Evolutionary conservation across 2,888 invertebrate species (phyloP).

Genomic region (Calameuta idolon): DNA sequence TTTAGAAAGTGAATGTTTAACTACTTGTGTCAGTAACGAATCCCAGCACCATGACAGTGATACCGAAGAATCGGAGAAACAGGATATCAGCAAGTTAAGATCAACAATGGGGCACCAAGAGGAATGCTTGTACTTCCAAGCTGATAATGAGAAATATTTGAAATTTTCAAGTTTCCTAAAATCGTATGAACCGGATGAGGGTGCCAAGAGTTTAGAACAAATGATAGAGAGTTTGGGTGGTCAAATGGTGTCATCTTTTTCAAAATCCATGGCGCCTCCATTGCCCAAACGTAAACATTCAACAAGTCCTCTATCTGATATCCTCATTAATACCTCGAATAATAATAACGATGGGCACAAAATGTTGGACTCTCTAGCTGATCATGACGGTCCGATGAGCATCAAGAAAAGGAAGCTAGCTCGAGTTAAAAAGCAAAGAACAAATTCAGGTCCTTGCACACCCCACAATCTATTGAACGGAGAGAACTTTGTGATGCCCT

Average conservation of each 20-base stretch:
- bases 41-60: constrained; percentile 14
- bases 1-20: not conserved
- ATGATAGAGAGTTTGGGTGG: constrained; percentile 48
- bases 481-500: constrained; percentile 63
- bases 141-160: constrained; percentile 45
- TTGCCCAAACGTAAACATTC: constrained; percentile 51
- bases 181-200: constrained; percentile 37
- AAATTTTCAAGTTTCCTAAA: constrained; percentile 52
- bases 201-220: constrained; percentile 36
- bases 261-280: constrained; percentile 53
- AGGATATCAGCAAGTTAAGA: not conserved
- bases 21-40: not conserved
- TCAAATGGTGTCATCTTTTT: constrained; percentile 38
- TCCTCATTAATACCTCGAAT: constrained; percentile 52
- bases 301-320: constrained; percentile 54
- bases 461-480: constrained; percentile 53
- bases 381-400: constrained; percentile 35
- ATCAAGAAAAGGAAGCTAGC: constrained; percentile 54
- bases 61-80: constrained; percentile 12
- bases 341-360: constrained; percentile 57
- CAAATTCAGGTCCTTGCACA: constrained; percentile 37
- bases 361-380: constrained; percentile 26
- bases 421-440: constrained; percentile 50
- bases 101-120: constrained; percentile 25
- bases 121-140: constrained; percentile 56